Conservation (phyloP, 2,797 vertebrate species). For the Pseudochirops corinnae region DNA sequence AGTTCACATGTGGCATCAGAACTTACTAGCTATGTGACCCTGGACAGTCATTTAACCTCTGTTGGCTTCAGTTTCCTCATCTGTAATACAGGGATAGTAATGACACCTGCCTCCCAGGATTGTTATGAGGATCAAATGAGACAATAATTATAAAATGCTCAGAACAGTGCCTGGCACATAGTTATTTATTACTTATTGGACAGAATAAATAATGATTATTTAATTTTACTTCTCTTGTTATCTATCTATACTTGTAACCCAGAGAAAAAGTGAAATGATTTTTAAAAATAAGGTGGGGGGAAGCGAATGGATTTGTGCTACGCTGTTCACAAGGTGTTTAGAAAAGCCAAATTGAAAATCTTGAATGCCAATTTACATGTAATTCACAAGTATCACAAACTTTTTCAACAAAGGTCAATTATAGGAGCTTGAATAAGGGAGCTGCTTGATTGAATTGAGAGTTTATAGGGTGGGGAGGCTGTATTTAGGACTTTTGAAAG, state of each 20-base stretch:
- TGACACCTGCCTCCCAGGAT: not conserved
- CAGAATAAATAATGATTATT: constrained; percentile 2
- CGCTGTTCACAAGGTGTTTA: constrained; percentile 32
- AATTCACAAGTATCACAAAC: not conserved
- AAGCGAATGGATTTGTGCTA: constrained; percentile 25
- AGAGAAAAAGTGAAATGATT: not conserved
- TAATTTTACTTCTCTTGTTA: constrained; percentile 46
- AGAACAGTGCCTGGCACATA: not conserved
- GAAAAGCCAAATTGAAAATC: constrained; percentile 25
- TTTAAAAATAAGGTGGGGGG: not conserved
- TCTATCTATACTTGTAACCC: not conserved
- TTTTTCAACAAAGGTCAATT: constrained; percentile 33
- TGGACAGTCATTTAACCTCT: not conserved
- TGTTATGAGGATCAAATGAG: not conserved
- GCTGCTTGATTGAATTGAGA: not conserved
- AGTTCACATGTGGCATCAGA: not conserved
- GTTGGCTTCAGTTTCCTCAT: not conserved
- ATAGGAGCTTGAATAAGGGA: not conserved
- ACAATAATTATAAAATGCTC: not conserved
- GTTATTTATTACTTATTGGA: not conserved
- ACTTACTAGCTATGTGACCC: not conserved
- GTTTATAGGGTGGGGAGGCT: not conserved
- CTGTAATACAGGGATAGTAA: not conserved
- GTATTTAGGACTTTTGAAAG: not conserved
- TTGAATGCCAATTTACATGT: not conserved